Evolutionary conservation across 2,888 invertebrate genomes (phyloP).

Genomic region (Amphipyra berbera): DNA sequence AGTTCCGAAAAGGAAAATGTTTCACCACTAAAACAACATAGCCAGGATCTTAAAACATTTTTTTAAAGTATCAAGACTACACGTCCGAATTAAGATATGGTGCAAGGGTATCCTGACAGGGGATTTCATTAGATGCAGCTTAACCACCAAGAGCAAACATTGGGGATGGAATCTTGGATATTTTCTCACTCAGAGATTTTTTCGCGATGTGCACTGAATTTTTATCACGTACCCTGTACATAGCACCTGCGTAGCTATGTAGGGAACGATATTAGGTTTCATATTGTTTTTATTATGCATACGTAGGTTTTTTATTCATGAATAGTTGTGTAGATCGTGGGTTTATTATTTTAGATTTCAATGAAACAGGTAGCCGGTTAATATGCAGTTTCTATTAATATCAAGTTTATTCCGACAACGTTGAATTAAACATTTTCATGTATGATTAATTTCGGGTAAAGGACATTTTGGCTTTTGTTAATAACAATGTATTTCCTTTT

Average conservation of each 20-base stretch:
- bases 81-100: constrained; percentile 67
- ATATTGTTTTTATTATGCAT: constrained; percentile 38
- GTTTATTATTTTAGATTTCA: constrained; percentile 29
- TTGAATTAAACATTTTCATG: too few relatives aligned
- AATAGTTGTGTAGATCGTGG: constrained; percentile 20
- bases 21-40: too few relatives aligned
- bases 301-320: constrained; percentile 39
- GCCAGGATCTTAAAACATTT: not conserved
- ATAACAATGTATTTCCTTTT: too few relatives aligned
- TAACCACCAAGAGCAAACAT: constrained; percentile 87
- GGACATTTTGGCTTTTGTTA: too few relatives aligned
- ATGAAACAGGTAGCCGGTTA: not conserved
- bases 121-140: constrained; percentile 90
- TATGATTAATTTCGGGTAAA: too few relatives aligned
- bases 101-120: constrained; percentile 87
- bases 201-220: constrained; percentile 79
- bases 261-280: constrained; percentile 45
- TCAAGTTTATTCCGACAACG: too few relatives aligned
- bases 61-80: constrained; percentile 67
- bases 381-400: too few relatives aligned
- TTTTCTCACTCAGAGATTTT: constrained; percentile 82
- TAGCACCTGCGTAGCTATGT: constrained; percentile 51
- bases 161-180: constrained; percentile 84
- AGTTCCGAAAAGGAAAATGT: too few relatives aligned
- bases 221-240: constrained; percentile 70